Evolutionary conservation across 1,140 invertebrate genomes (phyloP).

Genomic region (Pinna nobilis): DNA sequence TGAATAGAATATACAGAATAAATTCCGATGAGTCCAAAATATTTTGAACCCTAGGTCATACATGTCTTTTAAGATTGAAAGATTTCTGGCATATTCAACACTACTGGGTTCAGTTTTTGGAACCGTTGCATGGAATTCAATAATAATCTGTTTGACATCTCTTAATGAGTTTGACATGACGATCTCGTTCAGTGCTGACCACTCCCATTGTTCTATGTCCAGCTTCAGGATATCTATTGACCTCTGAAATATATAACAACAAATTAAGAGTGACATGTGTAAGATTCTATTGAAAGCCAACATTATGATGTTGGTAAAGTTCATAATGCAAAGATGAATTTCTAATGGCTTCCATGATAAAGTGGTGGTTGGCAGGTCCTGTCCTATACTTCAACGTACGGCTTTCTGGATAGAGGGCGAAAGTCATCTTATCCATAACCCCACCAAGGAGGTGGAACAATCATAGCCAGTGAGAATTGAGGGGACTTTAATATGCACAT

Average conservation of each 20-base stretch:
- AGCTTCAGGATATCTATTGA: conserved; percentile 50
- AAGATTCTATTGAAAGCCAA: no score
- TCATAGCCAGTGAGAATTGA: no score
- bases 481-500: no score
- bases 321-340: no score
- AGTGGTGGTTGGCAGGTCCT: no score
- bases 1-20: conserved; percentile 52
- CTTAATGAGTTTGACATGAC: conserved; percentile 26
- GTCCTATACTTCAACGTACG: no score
- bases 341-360: no score
- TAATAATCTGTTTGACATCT: conserved; percentile 41
- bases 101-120: conserved; percentile 51
- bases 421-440: no score
- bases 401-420: no score
- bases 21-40: conserved; percentile 56
- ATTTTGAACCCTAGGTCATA: conserved; percentile 56
- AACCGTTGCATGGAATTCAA: conserved; percentile 46
- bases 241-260: conserved; percentile 40
- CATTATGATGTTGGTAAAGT: no score
- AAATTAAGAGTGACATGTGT: no score
- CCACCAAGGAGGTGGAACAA: no score
- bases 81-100: conserved; percentile 42
- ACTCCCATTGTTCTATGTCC: conserved; percentile 63
- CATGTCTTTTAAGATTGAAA: conserved; percentile 46
- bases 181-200: conserved; percentile 52